Percentiles rank a stretch among this genome's conserved stretches.
Conservation (phyloP, 2,888 invertebrate species). For the Tenodera sinensis region DNA sequence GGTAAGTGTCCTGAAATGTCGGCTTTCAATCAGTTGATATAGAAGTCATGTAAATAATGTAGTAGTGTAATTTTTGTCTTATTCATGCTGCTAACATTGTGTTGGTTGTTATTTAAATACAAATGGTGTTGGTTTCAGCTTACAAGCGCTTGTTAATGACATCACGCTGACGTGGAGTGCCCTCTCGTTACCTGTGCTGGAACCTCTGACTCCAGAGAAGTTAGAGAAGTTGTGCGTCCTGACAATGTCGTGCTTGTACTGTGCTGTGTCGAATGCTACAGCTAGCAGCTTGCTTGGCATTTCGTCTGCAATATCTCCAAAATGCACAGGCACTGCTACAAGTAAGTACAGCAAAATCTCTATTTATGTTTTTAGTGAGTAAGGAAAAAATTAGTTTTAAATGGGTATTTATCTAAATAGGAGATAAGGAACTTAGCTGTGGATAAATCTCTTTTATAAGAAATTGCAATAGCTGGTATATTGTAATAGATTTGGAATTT, state of each 20-base stretch:
- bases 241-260: slow-evolving; percentile 77
- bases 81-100: no score
- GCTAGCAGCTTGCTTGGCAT: slow-evolving; percentile 37
- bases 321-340: slow-evolving; percentile 43
- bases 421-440: no score
- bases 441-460: no score
- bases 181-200: slow-evolving; percentile 79
- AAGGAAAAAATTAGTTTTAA: no score
- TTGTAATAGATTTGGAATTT: no score
- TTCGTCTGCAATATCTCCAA: slow-evolving; percentile 52
- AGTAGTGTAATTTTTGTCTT: no score
- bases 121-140: slow-evolving; percentile 48
- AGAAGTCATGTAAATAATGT: neutral
- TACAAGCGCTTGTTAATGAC: slow-evolving; percentile 78
- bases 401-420: no score
- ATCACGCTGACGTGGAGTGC: slow-evolving; percentile 79
- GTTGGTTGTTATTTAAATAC: neutral
- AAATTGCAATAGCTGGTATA: no score
- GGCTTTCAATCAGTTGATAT: neutral
- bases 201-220: slow-evolving; percentile 81
- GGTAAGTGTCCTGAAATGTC: slow-evolving; percentile 42
- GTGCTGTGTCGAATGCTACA: slow-evolving; percentile 43
- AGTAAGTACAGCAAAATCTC: slow-evolving; percentile 4
- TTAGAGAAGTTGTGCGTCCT: slow-evolving; percentile 77
- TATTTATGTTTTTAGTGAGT: no score